These are phyloP conservation scores for Chymomyza costata DNA, from an alignment of 1,140 invertebrate genomes.

Conservation along the genomic window DNA sequence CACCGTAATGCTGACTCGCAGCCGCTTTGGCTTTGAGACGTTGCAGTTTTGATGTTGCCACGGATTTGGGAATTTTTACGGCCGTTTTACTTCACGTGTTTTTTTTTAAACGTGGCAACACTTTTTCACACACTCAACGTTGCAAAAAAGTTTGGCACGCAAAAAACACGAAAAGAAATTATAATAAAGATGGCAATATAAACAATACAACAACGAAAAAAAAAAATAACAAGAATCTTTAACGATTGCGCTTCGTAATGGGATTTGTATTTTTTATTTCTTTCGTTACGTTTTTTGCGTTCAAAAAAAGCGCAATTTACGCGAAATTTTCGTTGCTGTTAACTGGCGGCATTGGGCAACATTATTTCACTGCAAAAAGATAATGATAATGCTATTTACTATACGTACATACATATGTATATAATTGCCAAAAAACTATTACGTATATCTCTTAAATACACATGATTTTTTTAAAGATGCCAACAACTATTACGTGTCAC, in stretches of 20 bases:
- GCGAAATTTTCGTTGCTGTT: constrained; percentile 38
- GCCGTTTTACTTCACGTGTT: constrained; percentile 53
- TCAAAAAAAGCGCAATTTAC: constrained; percentile 40
- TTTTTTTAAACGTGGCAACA: constrained; percentile 45
- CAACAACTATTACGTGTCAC: too few relatives aligned
- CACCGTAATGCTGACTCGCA: constrained; percentile 62
- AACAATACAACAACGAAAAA: constrained; percentile 40
- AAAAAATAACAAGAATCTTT: constrained; percentile 23
- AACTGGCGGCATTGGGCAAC: constrained; percentile 13
- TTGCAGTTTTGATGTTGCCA: constrained; percentile 63
- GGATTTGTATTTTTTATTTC: background rate
- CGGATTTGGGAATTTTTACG: constrained; percentile 70
- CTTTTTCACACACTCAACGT: constrained; percentile 33
- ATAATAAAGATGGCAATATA: constrained; percentile 35
- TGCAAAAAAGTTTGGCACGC: constrained; percentile 54
- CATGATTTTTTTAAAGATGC: too few relatives aligned
- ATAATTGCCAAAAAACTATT: too few relatives aligned
- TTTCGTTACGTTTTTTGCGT: constrained; percentile 13
- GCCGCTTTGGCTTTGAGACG: constrained; percentile 73
- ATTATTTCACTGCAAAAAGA: constrained; percentile 33
- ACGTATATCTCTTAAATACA: too few relatives aligned
- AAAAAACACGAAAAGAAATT: constrained; percentile 60
- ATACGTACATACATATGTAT: too few relatives aligned
- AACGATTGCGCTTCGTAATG: constrained; percentile 12
- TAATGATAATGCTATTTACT: too few relatives aligned